These are phyloP conservation scores for Zonitis immaculata DNA, from an alignment of 2,888 invertebrate species.

Conservation along the genomic window DNA sequence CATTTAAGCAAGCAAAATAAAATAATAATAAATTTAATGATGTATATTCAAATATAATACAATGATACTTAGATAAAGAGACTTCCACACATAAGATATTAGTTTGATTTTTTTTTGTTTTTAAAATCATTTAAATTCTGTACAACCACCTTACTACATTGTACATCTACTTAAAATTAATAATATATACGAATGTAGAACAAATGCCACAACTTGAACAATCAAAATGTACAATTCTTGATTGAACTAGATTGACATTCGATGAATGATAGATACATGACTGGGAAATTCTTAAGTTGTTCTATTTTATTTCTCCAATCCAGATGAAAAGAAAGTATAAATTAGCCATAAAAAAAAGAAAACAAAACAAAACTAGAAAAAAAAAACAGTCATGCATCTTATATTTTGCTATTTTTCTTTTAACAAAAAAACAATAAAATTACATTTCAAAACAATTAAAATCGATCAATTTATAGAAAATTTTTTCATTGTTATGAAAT, in stretches of 20 bases:
- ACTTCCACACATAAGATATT: constrained; percentile 36
- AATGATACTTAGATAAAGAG: constrained; percentile 38
- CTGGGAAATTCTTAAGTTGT: neutral
- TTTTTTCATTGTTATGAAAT: constrained; percentile 34
- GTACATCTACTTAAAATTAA: constrained; percentile 42
- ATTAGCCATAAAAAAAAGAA: too few relatives aligned
- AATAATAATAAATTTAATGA: constrained; percentile 42
- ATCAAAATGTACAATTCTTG: constrained; percentile 4
- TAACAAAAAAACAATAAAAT: constrained; percentile 13
- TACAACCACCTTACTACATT: constrained; percentile 49
- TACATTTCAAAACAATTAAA: constrained; percentile 25
- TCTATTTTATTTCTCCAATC: too few relatives aligned
- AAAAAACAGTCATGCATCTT: too few relatives aligned
- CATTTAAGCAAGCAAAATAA: constrained; percentile 45
- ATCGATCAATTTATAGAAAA: constrained; percentile 10
- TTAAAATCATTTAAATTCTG: constrained; percentile 38
- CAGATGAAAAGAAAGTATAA: too few relatives aligned
- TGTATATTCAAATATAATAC: constrained; percentile 47
- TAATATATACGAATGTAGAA: constrained; percentile 22
- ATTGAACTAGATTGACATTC: constrained; percentile 7
- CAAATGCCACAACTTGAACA: constrained; percentile 7
- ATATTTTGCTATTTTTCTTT: neutral
- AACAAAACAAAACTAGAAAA: too few relatives aligned
- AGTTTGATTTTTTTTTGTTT: constrained; percentile 24
- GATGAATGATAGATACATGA: constrained; percentile 19